Base-by-base conservation (phyloP, 2,888 invertebrate species). In the Panopea generosa region DNA sequence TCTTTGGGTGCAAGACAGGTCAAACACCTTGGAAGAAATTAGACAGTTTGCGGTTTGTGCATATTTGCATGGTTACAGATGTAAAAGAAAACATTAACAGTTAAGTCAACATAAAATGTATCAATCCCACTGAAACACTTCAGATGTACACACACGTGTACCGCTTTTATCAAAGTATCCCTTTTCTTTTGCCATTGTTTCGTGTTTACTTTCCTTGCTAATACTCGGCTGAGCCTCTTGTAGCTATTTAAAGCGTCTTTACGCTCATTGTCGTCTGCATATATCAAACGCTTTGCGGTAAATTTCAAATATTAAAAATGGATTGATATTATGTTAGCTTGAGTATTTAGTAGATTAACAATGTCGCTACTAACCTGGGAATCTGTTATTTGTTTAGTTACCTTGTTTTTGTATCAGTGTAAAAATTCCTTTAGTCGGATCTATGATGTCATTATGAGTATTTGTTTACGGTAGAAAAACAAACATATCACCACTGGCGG, bases 401-500 rank as follows among this genome's bases (percentile, higher is more conserved):
- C 20, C 24, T 18, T 24, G 11, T 50, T 11, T 3, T 50, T 20
- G 50, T 50, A 24, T 22, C 18, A 50, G 20, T 50, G 50, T 50
- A 50, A 22, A 18, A 3, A 3, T 50, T 50, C 20, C 20, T 22
- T 24, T 50, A 50, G 22, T 3, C 22, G 11, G 22, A 24, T 50
- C 11, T 14, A 33, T 24, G 50, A 24, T 20, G 50, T 50, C 24
- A 50, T 52, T 52, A 22, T 9, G 14, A 20, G 22, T 2, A 33
- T 33, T 33, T 33, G 11, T 33, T 33, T 33, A 7, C 6, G 11
- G 33, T 33, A 33, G 33, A 11, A 24, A 33, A 24, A 20, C 27
- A 63, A 74, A 74, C 47, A 69, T 63, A 68, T 68, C 69, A 53
- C 18, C 40, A 50, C 29, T 57, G 29, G 49, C 14, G 55, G 45